Percentiles rank a stretch among this genome's conserved stretches.
phyloP scores from a whole-genome alignment of 2,113 vertebrate genomes.

The Hemichromis elongatus region DNA sequence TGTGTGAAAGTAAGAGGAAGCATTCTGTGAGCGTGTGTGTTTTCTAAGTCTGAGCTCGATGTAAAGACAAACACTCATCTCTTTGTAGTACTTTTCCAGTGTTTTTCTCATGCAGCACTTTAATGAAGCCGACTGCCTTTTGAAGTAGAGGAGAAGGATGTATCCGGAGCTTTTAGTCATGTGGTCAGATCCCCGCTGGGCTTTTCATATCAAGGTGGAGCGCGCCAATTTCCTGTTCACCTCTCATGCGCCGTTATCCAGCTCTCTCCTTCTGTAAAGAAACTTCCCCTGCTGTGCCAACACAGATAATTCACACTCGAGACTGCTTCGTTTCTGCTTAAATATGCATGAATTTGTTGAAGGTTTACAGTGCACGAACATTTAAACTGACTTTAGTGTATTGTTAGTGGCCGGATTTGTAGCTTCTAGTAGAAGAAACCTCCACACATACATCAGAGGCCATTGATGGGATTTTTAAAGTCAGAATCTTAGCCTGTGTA shows the following conservation, averaged over 20 bases:
- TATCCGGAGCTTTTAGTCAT: constrained; percentile 17
- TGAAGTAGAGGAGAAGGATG: constrained; percentile 29
- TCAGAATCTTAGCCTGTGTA: neutral
- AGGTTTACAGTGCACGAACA: neutral
- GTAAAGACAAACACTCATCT: constrained; percentile 29
- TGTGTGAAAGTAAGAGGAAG: neutral
- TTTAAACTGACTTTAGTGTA: neutral
- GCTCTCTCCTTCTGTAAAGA: neutral
- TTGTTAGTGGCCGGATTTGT: neutral
- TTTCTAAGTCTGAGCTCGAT: neutral
- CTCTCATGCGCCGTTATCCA: constrained; percentile 7
- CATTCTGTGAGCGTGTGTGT: neutral
- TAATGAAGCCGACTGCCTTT: constrained; percentile 31
- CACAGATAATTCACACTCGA: neutral
- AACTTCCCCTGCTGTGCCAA: neutral
- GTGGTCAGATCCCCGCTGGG: constrained; percentile 39
- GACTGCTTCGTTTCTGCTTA: neutral
- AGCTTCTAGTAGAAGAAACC: neutral
- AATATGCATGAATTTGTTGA: neutral
- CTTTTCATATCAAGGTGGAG: constrained; percentile 42
- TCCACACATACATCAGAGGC: neutral
- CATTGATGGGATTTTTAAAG: neutral
- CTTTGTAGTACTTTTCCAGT: constrained; percentile 16
- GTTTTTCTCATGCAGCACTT: neutral
- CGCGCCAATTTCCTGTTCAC: neutral